A percentile compares a stretch with the other conserved stretches of the same genome.
Evolutionary conservation across 2,797 vertebrate genomes (phyloP).

Genomic region (Ceryle rudis): DNA sequence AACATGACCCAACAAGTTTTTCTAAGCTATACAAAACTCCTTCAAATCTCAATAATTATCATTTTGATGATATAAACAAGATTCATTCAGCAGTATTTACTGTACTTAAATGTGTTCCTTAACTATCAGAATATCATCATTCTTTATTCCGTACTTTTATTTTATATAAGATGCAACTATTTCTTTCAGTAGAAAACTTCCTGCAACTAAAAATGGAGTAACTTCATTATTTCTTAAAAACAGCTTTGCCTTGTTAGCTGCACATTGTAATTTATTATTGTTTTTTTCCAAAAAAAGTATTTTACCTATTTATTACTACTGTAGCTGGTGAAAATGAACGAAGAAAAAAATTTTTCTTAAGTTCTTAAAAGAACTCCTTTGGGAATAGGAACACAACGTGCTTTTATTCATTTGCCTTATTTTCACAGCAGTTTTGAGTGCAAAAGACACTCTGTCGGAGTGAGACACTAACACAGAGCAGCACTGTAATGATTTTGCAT

Average conservation of each 20-base stretch:
- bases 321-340: background rate
- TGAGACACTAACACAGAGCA: background rate
- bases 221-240: background rate
- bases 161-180: background rate
- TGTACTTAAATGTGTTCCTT: background rate
- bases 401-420: background rate
- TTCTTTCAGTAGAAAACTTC: background rate
- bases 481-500: background rate
- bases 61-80: background rate
- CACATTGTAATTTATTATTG: background rate
- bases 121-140: background rate
- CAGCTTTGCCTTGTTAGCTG: background rate
- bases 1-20: background rate
- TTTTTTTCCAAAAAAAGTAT: background rate
- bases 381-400: background rate
- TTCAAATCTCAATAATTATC: background rate
- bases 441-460: background rate
- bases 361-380: background rate
- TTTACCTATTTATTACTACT: background rate
- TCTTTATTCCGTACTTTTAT: background rate
- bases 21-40: rapidly evolving
- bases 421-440: background rate
- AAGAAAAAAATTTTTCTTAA: background rate
- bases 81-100: background rate
- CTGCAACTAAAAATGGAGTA: background rate